Base-by-base conservation (phyloP, 2,113 vertebrate species). In the Mirza zaza region DNA sequence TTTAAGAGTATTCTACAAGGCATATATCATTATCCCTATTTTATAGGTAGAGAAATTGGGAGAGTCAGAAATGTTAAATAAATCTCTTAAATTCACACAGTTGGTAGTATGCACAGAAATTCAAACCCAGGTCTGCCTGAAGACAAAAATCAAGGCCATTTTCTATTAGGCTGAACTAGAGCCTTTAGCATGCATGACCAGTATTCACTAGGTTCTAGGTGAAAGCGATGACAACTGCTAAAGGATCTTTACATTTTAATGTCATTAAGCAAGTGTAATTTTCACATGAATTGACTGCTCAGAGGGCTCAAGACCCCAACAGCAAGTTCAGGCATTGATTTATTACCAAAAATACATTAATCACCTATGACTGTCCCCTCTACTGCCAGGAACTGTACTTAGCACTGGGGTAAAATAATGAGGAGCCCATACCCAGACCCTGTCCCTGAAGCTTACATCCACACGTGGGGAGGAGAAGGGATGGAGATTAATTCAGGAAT, bases 261-360 rank as follows among this genome's bases (percentile, higher is more conserved):
- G 89, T 86, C 68, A 79, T 42, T 67, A 55, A 88, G 55, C 18
- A 90, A 94, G 50, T 75, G 55, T 63, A 68, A 83, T 71, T 95
- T 95, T 8, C 45, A 67, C 52, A 34, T 82, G 6, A 90, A 95
- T 4, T 92, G 59, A 90, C 42, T 91, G 73, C 8, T 97, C 55
- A 73, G 14, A 14, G 23, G 42, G 13, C 61, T 77, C 57, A 76
- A 59, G 34, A 59, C 34, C 45, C n/a, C n/a, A 94, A 23, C 42
- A 50, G 14, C 2, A 94, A 85, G 21, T 77, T 95, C 45, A 90
- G 68, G 4, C 39, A 85, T 61, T 90, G 36, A 77, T 52, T 85
- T 79, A 68, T 73, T 95, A 76, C 55, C 52, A 77, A 63, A 61
- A 93, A 45, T 36, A 8, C 68, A 88, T 50, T 77, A 82, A 94